Conservation (phyloP, 2,888 invertebrate genomes). For the Ceratothoa steindachneri region DNA sequence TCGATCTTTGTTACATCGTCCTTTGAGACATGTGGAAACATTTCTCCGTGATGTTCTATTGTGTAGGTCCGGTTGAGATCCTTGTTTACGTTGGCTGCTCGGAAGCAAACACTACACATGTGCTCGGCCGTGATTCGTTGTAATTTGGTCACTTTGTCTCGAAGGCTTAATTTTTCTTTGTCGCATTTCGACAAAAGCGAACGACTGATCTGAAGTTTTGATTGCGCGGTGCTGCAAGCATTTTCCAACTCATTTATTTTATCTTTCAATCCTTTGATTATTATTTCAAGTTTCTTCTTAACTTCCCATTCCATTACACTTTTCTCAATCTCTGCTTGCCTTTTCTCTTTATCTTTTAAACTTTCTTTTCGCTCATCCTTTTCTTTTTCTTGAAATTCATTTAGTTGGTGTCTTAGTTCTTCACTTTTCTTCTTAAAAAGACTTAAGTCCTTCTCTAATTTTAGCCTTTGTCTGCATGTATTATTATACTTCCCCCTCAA, state of each 20-base stretch:
- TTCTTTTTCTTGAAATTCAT: not conserved
- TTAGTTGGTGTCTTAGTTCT: not conserved
- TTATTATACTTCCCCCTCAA: not conserved
- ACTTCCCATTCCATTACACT: constrained; percentile 34
- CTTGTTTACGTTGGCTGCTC: constrained; percentile 20
- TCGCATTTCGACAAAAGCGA: constrained; percentile 23
- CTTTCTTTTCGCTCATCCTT: not conserved
- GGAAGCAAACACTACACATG: constrained; percentile 35
- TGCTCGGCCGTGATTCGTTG: constrained; percentile 23
- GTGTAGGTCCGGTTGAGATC: not conserved
- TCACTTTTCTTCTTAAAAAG: not conserved
- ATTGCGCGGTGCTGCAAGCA: not conserved
- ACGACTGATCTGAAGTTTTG: constrained; percentile 26
- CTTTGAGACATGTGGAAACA: not conserved
- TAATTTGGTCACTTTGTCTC: constrained; percentile 20
- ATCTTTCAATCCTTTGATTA: constrained; percentile 27
- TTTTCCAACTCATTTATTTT: constrained; percentile 29
- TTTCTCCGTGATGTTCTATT: not conserved
- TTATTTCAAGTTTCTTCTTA: constrained; percentile 25
- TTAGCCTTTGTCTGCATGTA: not conserved
- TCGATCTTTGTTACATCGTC: not conserved
- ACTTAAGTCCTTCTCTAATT: not conserved
- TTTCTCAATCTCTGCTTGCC: constrained; percentile 24
- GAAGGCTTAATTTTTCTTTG: constrained; percentile 26
- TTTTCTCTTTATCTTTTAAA: not conserved